Base-by-base conservation (phyloP, 2,888 invertebrate species). In the Nycteola revayana region DNA sequence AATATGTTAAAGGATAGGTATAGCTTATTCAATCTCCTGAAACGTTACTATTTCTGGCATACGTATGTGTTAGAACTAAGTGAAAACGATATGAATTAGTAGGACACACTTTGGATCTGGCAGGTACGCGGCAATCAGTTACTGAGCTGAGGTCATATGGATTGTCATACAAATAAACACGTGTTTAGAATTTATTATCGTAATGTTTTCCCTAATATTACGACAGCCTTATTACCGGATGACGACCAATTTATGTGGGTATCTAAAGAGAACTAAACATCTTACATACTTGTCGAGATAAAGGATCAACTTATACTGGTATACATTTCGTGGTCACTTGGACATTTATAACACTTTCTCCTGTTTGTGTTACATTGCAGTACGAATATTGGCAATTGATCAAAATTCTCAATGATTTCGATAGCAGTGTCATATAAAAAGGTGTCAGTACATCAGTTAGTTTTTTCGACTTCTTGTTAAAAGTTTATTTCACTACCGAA, bases 351-450 rank as follows among this genome's bases (percentile, higher is more conserved):
- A 56, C 53, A 51, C 51, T 54, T 60, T 61, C 54, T 45, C 54
- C 47, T 53, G 39, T 36, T 49, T 42, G 42, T 36, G n/a, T n/a
- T n/a, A 44, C 45, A 41, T 42, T 55, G 42, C 42, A 36, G 29
- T 38, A 23, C 35, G 7, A 32, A 37, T 48, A 53, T 74, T 81
- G 81, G 81, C 80, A 60, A 32, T 36, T 17, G 56, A 65, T 66
- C 81, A 80, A 75, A 44, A 54, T 58, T 67, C 60, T 60, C 55
- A 44, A 58, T 33, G 27, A 9, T 14, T 14, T 14, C 14, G 7
- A 7, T n/a, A 5, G 3, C 3, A 7, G 7, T 7, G 21, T 21
- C 9, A 26, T 14, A 25, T 28, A 9, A 26, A 49, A 43, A 28
- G 29, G 23, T 21, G 29, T 36, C 54, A 38, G 27, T 21, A 5